Evolutionary conservation across 2,797 vertebrate species (phyloP).

Genomic region (Clarias laeviceps): DNA sequence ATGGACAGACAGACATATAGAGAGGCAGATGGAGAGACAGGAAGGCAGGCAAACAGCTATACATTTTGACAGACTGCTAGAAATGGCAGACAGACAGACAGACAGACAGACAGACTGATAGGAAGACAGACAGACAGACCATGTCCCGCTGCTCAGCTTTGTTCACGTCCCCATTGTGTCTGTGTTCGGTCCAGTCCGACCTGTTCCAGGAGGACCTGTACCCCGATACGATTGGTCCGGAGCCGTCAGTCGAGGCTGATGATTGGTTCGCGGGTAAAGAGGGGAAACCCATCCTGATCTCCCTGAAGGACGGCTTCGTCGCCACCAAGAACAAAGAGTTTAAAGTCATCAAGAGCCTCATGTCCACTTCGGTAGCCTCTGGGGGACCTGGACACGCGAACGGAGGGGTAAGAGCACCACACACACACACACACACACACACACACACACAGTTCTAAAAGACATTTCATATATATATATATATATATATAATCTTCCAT

Average conservation of each 20-base stretch:
- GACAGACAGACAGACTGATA: neutral
- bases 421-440: neutral
- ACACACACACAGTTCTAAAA: neutral
- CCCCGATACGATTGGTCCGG: constrained; percentile 77
- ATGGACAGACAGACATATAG: neutral
- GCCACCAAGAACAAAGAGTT: constrained; percentile 77
- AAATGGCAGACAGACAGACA: neutral
- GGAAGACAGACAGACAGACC: neutral
- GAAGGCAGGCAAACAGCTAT: neutral
- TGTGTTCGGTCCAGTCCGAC: constrained; percentile 68
- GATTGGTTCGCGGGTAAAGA: constrained; percentile 79
- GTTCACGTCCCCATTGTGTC: neutral
- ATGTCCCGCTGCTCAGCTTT: neutral
- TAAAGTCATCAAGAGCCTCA: constrained; percentile 79
- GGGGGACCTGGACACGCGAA: constrained; percentile 37
- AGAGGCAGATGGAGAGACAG: neutral
- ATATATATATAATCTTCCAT: neutral
- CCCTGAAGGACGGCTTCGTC: constrained; percentile 76
- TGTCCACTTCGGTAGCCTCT: constrained; percentile 66
- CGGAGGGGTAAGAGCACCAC: constrained; percentile 61
- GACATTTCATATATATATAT: neutral
- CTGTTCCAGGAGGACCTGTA: constrained; percentile 82
- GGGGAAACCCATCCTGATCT: constrained; percentile 72
- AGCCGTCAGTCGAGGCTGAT: constrained; percentile 75
- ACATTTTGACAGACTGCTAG: no score